phyloP scores from a whole-genome alignment of 2,888 invertebrate species.

The Agrochola macilenta region DNA sequence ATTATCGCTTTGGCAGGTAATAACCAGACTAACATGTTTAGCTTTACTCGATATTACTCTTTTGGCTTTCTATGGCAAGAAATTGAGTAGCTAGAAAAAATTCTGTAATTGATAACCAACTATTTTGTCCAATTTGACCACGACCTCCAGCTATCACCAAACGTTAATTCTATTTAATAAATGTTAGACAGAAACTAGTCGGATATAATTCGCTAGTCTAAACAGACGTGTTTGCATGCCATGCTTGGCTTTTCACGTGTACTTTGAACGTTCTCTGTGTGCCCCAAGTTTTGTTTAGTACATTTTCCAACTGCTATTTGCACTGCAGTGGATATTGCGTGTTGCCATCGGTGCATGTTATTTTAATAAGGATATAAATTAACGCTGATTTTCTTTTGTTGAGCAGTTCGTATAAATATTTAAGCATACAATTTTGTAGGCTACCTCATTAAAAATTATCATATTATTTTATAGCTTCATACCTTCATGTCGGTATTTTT shows the following conservation, averaged over 20 bases:
- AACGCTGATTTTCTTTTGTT: conserved; percentile 28
- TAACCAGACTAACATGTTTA: conserved; percentile 32
- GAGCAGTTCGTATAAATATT: conserved; percentile 21
- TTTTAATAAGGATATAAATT: conserved; percentile 33
- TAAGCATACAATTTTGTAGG: conserved; percentile 3
- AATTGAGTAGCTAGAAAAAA: not conserved
- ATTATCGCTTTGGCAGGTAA: conserved; percentile 36
- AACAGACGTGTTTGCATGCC: conserved; percentile 30
- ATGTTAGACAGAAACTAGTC: conserved; percentile 19
- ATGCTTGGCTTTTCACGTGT: conserved; percentile 30
- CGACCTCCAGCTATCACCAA: not conserved
- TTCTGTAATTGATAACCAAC: too few species aligned
- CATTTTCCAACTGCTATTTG: conserved; percentile 10
- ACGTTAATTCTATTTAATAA: conserved; percentile 7
- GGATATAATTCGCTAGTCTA: conserved; percentile 34
- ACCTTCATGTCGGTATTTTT: conserved; percentile 14
- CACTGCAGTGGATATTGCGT: conserved; percentile 29
- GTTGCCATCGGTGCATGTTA: conserved; percentile 28
- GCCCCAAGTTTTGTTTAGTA: conserved; percentile 27
- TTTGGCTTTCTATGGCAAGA: conserved; percentile 5
- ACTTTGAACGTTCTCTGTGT: conserved; percentile 6
- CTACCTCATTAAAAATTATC: conserved; percentile 28
- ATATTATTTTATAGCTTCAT: conserved; percentile 17
- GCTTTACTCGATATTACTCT: conserved; percentile 9
- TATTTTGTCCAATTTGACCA: not conserved